Base-by-base conservation (phyloP, 2,113 vertebrate species). In the Salminus brasiliensis region DNA sequence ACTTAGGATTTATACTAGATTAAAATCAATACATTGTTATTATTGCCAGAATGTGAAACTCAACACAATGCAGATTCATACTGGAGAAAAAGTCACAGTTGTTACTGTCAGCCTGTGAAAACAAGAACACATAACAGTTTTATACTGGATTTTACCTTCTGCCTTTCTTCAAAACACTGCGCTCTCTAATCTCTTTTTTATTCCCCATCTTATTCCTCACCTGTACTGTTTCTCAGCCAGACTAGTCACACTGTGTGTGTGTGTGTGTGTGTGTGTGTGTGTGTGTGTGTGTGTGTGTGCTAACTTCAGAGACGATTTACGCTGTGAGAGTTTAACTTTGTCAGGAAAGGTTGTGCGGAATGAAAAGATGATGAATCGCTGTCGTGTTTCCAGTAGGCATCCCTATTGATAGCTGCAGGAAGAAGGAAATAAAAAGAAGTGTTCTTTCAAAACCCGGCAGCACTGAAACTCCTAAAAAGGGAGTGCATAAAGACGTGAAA, bases 291-390 rank as follows among this genome's bases (percentile, higher is more conserved):
- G 13, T 36, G 60, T 32, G 29, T 62, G 60, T 11, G 23, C 29
- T 27, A 59, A 59, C 55, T 62, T 62, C 30, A 72, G 70, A 72
- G 21, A 59, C 27, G 13, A 60, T 74, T 36, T 74, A 71, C 67
- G 27, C 57, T 67, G 36, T 81, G 60, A 78, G 82, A 49, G 76
- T 68, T 43, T 8, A 55, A 74, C 39, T 55, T 76, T 80, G 78
- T 78, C 79, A 71, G 59, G 69, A 85, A 76, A 85, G 78, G 57
- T 83, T 82, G 69, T 52, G 34, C 3, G 11, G 39, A 21, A n/a
- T 30, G n/a, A 66, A 29, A 69, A 12, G 39, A 75, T 70, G 55
- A 83, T 79, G 49, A 1, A 83, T 76, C 30, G 21, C n/a, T 39
- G n/a, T 0, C 32, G 55, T n/a, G n/a, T 53, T 30, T 62, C 29